These are phyloP conservation scores for Pterocles orientalis DNA, from an alignment of 2,113 vertebrate species.

Conservation along the genomic window DNA sequence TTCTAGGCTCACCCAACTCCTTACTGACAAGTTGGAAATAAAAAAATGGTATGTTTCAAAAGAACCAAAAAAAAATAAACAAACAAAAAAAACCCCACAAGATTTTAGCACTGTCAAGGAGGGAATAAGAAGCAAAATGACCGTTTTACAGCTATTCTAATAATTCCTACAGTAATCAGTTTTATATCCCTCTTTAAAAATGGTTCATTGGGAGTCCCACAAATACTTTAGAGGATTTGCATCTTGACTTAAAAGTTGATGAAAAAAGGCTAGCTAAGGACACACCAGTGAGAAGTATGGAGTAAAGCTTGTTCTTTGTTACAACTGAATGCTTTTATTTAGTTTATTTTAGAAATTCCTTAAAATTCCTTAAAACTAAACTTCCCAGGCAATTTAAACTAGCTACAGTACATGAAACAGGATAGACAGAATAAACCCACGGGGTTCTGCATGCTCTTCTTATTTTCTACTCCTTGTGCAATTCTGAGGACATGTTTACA, in stretches of 20 bases:
- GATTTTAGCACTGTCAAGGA: background rate
- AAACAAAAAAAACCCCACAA: background rate
- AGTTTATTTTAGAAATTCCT: background rate
- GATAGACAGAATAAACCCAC: background rate
- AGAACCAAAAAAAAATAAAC: background rate
- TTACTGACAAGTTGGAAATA: background rate
- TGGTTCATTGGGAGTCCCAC: background rate
- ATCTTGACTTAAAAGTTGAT: background rate
- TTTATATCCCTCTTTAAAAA: background rate
- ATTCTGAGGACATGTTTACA: constrained; percentile 6
- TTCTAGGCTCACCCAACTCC: background rate
- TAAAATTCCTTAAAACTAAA: background rate
- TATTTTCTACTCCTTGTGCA: background rate
- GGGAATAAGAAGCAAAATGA: background rate
- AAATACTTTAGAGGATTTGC: background rate
- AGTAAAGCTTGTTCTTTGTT: background rate
- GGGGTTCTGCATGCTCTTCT: background rate
- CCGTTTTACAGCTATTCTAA: background rate
- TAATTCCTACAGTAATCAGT: background rate
- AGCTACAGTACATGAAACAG: background rate
- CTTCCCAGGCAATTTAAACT: background rate
- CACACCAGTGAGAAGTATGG: background rate
- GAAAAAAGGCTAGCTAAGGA: background rate
- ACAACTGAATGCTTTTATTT: background rate
- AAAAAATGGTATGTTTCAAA: background rate